Evolutionary conservation across 2,113 vertebrate genomes (phyloP).

Genomic region (Mobula hypostoma): DNA sequence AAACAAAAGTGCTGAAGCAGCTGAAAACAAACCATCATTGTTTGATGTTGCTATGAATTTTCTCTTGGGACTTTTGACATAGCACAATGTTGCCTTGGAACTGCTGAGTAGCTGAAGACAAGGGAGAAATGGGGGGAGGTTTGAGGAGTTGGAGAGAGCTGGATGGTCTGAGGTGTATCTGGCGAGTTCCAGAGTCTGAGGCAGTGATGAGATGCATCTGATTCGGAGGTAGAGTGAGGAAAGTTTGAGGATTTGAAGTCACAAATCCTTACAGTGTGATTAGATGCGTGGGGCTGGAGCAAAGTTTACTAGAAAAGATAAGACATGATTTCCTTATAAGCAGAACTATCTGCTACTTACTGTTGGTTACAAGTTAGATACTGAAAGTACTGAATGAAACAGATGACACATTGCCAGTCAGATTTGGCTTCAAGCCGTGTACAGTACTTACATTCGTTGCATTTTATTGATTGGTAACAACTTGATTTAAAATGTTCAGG

Average conservation of each 20-base stretch:
- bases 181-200: background rate
- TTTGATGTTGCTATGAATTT: no score
- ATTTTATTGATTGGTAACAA: slow-evolving; percentile 18
- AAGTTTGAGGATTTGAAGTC: background rate
- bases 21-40: no score
- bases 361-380: slow-evolving; percentile 14
- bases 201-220: background rate
- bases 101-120: background rate
- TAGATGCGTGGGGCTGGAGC: background rate
- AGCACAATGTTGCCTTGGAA: background rate
- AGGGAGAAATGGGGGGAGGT: background rate
- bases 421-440: background rate
- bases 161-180: background rate
- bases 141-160: background rate
- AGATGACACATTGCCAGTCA: background rate
- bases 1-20: background rate
- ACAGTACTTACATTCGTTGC: background rate
- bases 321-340: background rate
- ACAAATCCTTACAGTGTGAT: background rate
- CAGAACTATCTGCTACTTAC: background rate
- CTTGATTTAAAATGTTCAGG: slow-evolving; percentile 2
- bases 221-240: background rate
- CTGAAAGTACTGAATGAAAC: slow-evolving; percentile 3
- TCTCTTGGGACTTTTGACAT: background rate
- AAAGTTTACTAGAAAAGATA: background rate